A percentile compares a stretch with the other conserved stretches of the same genome.
These are phyloP conservation scores for Bovichtus variegatus DNA, from an alignment of 2,797 vertebrate genomes.

Conservation along the genomic window DNA sequence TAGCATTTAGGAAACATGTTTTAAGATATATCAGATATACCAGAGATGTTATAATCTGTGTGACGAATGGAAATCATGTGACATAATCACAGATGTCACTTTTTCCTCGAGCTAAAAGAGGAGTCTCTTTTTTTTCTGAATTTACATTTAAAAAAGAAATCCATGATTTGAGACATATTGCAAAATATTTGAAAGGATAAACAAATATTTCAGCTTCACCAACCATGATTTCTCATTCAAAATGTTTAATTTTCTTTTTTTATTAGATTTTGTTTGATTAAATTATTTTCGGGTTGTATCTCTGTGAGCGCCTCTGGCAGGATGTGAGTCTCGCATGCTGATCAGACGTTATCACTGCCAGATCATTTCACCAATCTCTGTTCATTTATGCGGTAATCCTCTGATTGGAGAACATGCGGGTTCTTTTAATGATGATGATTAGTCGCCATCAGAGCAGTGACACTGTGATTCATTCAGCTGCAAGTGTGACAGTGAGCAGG, in stretches of 20 bases:
- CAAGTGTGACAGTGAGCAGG: slow-evolving; percentile 2
- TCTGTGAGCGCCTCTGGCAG: not conserved
- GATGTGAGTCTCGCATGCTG: not conserved
- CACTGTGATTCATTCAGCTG: slow-evolving; percentile 12
- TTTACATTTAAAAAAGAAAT: not conserved
- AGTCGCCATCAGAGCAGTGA: not conserved
- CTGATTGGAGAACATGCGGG: not conserved
- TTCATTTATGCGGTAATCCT: not conserved
- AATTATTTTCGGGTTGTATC: not conserved
- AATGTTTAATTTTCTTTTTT: not conserved
- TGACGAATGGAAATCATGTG: not conserved
- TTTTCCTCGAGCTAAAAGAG: not conserved
- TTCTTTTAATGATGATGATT: too few species aligned
- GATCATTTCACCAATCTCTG: not conserved
- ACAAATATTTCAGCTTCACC: not conserved
- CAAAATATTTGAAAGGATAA: not conserved
- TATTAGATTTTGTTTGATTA: slow-evolving; percentile 4
- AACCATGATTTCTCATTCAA: not conserved
- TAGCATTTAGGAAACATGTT: not conserved
- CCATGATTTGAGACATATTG: not conserved
- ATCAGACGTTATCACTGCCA: not conserved
- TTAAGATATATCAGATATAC: not conserved
- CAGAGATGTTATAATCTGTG: not conserved
- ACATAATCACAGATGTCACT: slow-evolving; percentile 1
- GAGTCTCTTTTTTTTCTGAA: not conserved